phyloP scores from a whole-genome alignment of 2,888 invertebrate genomes.

The Amblyjoppa proteus region DNA sequence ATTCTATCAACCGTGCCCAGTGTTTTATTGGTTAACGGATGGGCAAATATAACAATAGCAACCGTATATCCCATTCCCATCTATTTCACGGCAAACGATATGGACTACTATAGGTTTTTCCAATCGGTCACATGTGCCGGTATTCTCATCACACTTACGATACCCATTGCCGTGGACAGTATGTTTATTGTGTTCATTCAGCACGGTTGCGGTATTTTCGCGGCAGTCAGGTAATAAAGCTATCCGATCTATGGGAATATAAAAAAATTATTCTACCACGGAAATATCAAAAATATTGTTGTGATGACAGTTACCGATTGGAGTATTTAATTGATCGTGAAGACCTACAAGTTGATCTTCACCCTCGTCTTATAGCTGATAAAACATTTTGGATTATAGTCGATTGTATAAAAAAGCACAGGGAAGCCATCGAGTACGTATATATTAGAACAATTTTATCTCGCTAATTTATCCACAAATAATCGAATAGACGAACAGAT shows the following conservation, averaged over 20 bases:
- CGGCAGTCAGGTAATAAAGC: too few relatives aligned
- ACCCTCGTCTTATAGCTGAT: not conserved
- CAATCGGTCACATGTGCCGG: not conserved
- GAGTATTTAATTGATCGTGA: slow-evolving; percentile 16
- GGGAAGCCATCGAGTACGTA: slow-evolving; percentile 9
- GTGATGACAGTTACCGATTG: not conserved
- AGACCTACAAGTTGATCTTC: slow-evolving; percentile 7
- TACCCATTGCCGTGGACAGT: slow-evolving; percentile 9
- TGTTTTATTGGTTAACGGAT: not conserved
- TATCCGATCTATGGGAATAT: not conserved
- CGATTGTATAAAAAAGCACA: slow-evolving; percentile 13
- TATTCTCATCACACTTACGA: not conserved
- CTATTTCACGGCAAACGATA: not conserved
- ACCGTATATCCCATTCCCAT: too few relatives aligned
- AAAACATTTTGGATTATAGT: slow-evolving; percentile 8
- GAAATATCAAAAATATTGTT: not conserved
- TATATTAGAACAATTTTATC: not conserved
- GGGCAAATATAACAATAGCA: not conserved
- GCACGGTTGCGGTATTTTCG: too few relatives aligned
- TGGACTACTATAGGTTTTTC: slow-evolving; percentile 31
- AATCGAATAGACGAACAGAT: slow-evolving; percentile 3
- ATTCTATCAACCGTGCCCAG: not conserved
- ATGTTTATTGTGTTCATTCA: too few relatives aligned
- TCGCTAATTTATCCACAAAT: not conserved
- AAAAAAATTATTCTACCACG: not conserved